A percentile compares a stretch with the other conserved stretches of the same genome.
phyloP scores from a whole-genome alignment of 2,888 invertebrate species.

The Habroteleia sp. region DNA sequence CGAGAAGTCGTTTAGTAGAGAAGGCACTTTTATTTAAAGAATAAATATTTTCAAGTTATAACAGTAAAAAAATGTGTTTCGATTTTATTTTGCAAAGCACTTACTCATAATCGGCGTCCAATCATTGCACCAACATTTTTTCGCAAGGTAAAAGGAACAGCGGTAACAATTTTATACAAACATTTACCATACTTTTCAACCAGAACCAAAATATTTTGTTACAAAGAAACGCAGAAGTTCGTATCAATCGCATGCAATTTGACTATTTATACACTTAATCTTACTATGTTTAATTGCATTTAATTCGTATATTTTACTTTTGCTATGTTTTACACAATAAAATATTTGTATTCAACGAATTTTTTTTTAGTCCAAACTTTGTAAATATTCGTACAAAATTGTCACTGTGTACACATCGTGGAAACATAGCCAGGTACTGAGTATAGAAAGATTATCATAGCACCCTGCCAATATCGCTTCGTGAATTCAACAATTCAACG shows the following conservation, averaged over 20 bases:
- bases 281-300: no score
- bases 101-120: conserved; percentile 52
- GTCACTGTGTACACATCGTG: conserved; percentile 63
- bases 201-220: no score
- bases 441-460: conserved; percentile 64
- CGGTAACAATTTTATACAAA: no score
- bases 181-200: no score
- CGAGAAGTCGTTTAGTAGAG: conserved; percentile 48
- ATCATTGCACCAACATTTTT: conserved; percentile 24
- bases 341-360: no score
- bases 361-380: no score
- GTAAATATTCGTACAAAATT: no score
- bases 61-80: conserved; percentile 65
- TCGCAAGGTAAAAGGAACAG: conserved; percentile 51
- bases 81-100: conserved; percentile 55
- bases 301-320: no score
- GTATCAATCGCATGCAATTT: no score
- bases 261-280: no score
- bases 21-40: conserved; percentile 78
- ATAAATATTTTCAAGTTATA: conserved; percentile 73
- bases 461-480: conserved; percentile 57
- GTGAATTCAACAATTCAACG: background rate
- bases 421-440: conserved; percentile 71
- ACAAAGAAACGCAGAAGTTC: no score
- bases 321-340: no score